These are phyloP conservation scores for Syngnathus scovelli DNA, from an alignment of 2,113 vertebrate genomes.

Conservation along the genomic window DNA sequence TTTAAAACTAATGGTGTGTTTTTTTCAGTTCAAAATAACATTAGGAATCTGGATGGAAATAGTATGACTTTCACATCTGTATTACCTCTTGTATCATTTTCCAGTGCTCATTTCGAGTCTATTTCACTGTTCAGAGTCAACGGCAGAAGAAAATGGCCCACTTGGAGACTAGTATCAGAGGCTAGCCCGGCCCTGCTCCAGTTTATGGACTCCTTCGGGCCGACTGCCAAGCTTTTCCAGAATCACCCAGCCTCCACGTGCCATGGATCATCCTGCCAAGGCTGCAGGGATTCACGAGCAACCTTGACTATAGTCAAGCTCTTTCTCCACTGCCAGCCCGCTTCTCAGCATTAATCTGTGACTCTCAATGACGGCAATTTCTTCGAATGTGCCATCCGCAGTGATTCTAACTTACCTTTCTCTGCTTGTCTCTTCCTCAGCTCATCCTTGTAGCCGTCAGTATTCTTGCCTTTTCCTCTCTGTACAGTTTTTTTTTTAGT, in stretches of 20 bases:
- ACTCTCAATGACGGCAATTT: conserved; percentile 11
- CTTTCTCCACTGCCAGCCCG: conserved; percentile 27
- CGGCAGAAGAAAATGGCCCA: not conserved
- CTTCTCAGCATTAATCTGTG: conserved; percentile 7
- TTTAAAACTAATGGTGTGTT: too few relatives aligned
- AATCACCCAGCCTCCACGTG: conserved; percentile 47
- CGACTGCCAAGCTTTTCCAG: conserved; percentile 46
- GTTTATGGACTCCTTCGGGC: conserved; percentile 42
- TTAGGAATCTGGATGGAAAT: not conserved
- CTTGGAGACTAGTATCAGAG: conserved; percentile 9
- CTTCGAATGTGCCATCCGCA: not conserved
- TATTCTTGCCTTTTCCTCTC: not conserved
- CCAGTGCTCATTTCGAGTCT: not conserved
- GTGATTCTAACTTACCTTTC: conserved; percentile 23
- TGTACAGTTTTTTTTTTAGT: conserved; percentile 14
- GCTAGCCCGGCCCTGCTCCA: conserved; percentile 11
- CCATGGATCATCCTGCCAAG: conserved; percentile 51
- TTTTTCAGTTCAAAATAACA: not conserved
- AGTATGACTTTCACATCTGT: not conserved
- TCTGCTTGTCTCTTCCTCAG: conserved; percentile 8
- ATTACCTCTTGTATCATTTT: not conserved
- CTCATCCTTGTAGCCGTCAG: conserved; percentile 4
- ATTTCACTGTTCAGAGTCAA: not conserved
- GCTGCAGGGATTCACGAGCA: conserved; percentile 49
- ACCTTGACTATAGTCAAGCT: conserved; percentile 24